Evolutionary conservation across 1,140 invertebrate genomes (phyloP).

Genomic region (Pachypsylla venusta): DNA sequence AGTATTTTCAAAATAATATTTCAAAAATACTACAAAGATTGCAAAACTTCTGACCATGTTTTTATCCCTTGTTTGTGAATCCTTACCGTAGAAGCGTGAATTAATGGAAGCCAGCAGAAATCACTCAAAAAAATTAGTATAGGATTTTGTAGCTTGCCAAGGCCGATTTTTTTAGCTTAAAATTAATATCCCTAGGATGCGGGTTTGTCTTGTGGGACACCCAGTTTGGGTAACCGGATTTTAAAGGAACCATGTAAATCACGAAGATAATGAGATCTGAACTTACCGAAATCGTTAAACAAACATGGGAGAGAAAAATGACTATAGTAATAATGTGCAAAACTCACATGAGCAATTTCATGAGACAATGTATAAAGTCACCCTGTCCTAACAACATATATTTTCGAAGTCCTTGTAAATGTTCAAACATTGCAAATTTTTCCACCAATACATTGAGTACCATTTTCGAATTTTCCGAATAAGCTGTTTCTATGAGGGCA

Average conservation of each 20-base stretch:
- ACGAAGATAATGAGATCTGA: background rate
- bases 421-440: slow-evolving; percentile 78
- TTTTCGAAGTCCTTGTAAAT: slow-evolving; percentile 75
- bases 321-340: background rate
- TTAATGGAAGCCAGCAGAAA: background rate
- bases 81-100: too few species aligned
- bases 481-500: slow-evolving; percentile 63
- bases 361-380: slow-evolving; percentile 84
- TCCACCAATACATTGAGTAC: slow-evolving; percentile 72
- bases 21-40: too few species aligned
- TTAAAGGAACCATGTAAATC: background rate
- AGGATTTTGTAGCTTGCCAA: slow-evolving; percentile 11
- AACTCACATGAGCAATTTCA: slow-evolving; percentile 76
- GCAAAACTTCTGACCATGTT: too few species aligned
- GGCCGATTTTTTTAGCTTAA: too few species aligned
- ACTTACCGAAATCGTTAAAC: background rate
- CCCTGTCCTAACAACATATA: slow-evolving; percentile 89
- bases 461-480: slow-evolving; percentile 68
- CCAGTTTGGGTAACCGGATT: background rate
- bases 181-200: background rate
- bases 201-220: background rate
- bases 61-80: too few species aligned
- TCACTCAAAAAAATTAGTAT: slow-evolving; percentile 18
- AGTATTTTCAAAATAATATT: too few species aligned
- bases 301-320: background rate